Evolutionary conservation across 1,140 invertebrate genomes (phyloP).

Genomic region (Phortica variegata): DNA sequence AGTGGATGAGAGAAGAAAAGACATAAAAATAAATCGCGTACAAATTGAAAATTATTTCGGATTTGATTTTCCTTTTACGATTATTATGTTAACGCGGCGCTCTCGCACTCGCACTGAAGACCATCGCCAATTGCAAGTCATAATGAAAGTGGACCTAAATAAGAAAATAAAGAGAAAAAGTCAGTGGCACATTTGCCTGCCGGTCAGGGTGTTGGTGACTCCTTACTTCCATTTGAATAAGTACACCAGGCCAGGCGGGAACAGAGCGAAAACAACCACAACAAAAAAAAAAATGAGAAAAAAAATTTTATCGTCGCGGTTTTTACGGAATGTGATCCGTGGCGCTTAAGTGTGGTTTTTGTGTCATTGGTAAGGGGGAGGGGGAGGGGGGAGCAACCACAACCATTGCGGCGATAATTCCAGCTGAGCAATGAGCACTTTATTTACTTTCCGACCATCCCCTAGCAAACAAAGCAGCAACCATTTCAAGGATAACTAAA

Average conservation of each 20-base stretch:
- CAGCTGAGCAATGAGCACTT: constrained; percentile 18
- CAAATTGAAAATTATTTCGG: constrained; percentile 57
- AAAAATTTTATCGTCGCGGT: constrained; percentile 55
- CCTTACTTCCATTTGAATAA: constrained; percentile 46
- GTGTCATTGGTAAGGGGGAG: constrained; percentile 46
- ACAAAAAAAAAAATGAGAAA: constrained; percentile 46
- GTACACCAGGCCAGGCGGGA: no score
- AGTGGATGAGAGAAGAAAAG: constrained; percentile 25
- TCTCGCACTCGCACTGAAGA: no score
- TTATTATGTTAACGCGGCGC: constrained; percentile 20
- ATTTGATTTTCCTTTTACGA: constrained; percentile 53
- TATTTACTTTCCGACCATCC: constrained; percentile 30
- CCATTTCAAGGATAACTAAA: background rate
- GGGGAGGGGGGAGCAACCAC: constrained; percentile 9
- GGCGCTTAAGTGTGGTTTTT: constrained; percentile 56
- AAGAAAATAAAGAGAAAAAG: constrained; percentile 27
- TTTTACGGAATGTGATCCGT: constrained; percentile 56
- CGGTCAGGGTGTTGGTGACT: background rate
- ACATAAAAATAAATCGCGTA: constrained; percentile 57
- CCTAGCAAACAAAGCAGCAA: background rate
- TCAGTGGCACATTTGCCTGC: constrained; percentile 6
- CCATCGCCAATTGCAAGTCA: background rate
- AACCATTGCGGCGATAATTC: background rate
- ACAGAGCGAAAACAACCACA: no score
- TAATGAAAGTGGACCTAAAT: constrained; percentile 38